These are phyloP conservation scores for Galerucella calmariensis DNA, from an alignment of 2,888 invertebrate species.

Conservation along the genomic window DNA sequence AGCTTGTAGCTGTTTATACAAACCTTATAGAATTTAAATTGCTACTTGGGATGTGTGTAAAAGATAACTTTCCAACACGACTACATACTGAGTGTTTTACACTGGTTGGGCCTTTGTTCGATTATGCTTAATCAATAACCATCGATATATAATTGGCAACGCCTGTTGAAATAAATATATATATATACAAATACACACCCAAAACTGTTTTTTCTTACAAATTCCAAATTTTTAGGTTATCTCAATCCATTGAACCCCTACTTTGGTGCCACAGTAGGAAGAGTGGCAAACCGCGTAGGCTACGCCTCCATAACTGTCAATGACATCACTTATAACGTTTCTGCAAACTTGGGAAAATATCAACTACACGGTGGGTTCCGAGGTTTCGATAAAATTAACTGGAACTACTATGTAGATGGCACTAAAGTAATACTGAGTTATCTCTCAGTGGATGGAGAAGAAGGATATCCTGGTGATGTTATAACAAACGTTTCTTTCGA, in stretches of 20 bases:
- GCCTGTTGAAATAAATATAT: neutral
- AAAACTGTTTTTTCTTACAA: constrained; percentile 9
- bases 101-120: too few relatives aligned
- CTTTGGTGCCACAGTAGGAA: constrained; percentile 88
- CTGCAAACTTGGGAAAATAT: constrained; percentile 75
- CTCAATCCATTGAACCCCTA: constrained; percentile 77
- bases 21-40: too few relatives aligned
- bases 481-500: constrained; percentile 77
- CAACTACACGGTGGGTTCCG: constrained; percentile 86
- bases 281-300: constrained; percentile 85
- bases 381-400: constrained; percentile 83
- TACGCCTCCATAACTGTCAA: constrained; percentile 77
- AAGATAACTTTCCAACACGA: too few relatives aligned
- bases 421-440: constrained; percentile 78
- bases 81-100: too few relatives aligned
- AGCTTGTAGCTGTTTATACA: too few relatives aligned
- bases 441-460: constrained; percentile 81
- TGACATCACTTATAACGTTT: constrained; percentile 76
- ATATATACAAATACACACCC: neutral
- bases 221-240: constrained; percentile 69
- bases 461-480: constrained; percentile 90
- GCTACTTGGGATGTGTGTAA: too few relatives aligned
- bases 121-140: too few relatives aligned
- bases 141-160: too few relatives aligned
- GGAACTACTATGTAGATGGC: constrained; percentile 73